These are phyloP conservation scores for Eurytoma californica DNA, from an alignment of 2,888 invertebrate genomes.

Conservation along the genomic window DNA sequence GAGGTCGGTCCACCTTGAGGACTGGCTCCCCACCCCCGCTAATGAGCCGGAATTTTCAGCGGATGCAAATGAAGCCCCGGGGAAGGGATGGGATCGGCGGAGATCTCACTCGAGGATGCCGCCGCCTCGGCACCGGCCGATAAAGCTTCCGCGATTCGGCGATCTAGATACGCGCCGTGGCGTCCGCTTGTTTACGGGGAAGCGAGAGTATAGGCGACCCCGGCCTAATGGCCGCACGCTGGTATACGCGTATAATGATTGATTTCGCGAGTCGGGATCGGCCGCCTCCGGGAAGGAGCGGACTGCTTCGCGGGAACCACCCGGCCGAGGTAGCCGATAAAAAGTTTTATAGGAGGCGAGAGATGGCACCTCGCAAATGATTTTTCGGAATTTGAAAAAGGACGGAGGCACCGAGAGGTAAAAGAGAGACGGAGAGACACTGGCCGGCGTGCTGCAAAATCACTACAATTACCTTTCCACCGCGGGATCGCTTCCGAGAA, in stretches of 20 bases:
- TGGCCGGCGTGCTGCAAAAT: conserved; percentile 65
- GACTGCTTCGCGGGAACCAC: neutral
- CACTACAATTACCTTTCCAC: conserved; percentile 71
- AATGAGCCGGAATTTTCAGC: conserved; percentile 47
- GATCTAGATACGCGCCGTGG: conserved; percentile 26
- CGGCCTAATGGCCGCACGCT: neutral
- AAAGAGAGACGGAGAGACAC: neutral
- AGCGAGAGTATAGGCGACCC: neutral
- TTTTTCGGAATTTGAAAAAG: conserved; percentile 63
- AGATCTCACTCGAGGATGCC: conserved; percentile 29
- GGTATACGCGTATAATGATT: neutral
- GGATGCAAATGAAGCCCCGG: conserved; percentile 31
- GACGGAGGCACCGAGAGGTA: conserved; percentile 27
- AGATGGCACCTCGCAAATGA: conserved; percentile 53
- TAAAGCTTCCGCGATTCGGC: conserved; percentile 37
- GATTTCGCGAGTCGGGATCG: neutral
- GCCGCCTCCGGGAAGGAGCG: neutral
- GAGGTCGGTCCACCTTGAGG: neutral
- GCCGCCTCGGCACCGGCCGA: neutral
- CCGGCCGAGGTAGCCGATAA: neutral
- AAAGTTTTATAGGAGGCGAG: conserved; percentile 1
- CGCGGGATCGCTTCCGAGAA: conserved; percentile 66
- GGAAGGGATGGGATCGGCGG: conserved; percentile 21
- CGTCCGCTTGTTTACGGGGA: neutral
- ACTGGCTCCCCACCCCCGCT: conserved; percentile 13